Base-by-base conservation (phyloP, 2,888 invertebrate genomes). In the Branchipolynoe longqiensis region DNA sequence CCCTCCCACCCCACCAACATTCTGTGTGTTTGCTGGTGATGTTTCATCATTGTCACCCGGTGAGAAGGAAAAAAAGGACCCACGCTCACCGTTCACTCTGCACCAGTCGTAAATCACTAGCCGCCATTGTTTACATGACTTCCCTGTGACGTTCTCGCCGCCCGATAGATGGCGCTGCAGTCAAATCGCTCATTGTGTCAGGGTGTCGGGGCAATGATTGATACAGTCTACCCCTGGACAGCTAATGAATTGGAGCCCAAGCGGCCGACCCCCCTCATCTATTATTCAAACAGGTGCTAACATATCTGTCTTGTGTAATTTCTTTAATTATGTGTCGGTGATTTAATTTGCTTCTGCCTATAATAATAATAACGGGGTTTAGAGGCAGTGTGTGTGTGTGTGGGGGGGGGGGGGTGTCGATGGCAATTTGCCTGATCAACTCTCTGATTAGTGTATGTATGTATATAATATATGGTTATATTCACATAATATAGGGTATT, bases 271-370 rank as follows among this genome's bases (percentile, higher is more conserved):
- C 78, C 48, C 8, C 48, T 33, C 78, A 78, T 78, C 78, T 22
- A 78, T 78, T 78, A 78, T 78, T 78, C 41, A 78, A 78, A 33
- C 78, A 78, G 78, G 78, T 78, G 78, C 78, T 78, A 78, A 78
- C 78, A 78, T 78, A 78, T 78, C 78, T 78, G 78, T 78, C 78
- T 78, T 78, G 78, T 78, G 78, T 78, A 78, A 78, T 78, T 78
- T 78, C 78, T 78, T 78, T 78, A 78, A 78, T 78, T 78, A 78
- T 78, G 78, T 78, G 78, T 54, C 54, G 78, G 28, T 78, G 78
- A 78, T 78, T 78, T 78, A 78, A 78, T 78, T 78, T 48, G 48
- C 41, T 41, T 78, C 28, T 33, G 78, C 78, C 48, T 48, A 78
- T 78, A 78, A 78, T 78, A n/a, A n/a, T n/a, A n/a, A n/a, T n/a